Conservation (phyloP, 2,888 invertebrate species). For the Eupeodes latifasciatus region DNA sequence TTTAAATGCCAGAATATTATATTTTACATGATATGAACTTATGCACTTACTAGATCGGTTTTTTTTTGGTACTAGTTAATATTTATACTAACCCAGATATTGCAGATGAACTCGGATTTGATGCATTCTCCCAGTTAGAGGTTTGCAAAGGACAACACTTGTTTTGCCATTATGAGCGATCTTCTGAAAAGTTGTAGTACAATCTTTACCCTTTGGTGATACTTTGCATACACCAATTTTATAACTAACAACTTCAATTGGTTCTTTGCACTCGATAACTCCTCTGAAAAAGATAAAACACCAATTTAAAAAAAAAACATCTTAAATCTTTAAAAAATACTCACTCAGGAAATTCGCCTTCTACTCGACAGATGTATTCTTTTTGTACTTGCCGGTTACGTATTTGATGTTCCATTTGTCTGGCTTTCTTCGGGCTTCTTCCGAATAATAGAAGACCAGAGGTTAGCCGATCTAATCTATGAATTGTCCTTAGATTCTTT, state of each 20-base stretch:
- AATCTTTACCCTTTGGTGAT: constrained; percentile 95
- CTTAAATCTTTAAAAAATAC: constrained; percentile 77
- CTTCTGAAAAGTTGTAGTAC: constrained; percentile 95
- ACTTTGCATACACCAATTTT: constrained; percentile 98
- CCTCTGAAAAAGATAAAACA: constrained; percentile 85
- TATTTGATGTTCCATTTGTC: constrained; percentile 98
- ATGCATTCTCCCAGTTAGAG: constrained; percentile 98
- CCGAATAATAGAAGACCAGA: constrained; percentile 96
- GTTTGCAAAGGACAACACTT: constrained; percentile 97
- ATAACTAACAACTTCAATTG: constrained; percentile 96
- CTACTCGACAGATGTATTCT: constrained; percentile 97
- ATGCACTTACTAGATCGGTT: too few species aligned
- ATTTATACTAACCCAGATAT: constrained; percentile 90
- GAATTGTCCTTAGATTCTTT: constrained; percentile 96
- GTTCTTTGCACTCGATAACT: constrained; percentile 93
- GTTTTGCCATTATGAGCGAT: constrained; percentile 94
- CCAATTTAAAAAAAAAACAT: background rate
- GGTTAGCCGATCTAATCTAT: constrained; percentile 97
- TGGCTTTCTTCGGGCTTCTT: constrained; percentile 95
- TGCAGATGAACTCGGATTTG: constrained; percentile 99
- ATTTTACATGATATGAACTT: too few species aligned
- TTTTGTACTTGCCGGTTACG: constrained; percentile 96
- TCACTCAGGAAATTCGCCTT: constrained; percentile 96
- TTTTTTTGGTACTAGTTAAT: background rate
- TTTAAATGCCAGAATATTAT: too few species aligned